Evolutionary conservation across 2,113 vertebrate species (phyloP).

Genomic region (Pteropus alecto): DNA sequence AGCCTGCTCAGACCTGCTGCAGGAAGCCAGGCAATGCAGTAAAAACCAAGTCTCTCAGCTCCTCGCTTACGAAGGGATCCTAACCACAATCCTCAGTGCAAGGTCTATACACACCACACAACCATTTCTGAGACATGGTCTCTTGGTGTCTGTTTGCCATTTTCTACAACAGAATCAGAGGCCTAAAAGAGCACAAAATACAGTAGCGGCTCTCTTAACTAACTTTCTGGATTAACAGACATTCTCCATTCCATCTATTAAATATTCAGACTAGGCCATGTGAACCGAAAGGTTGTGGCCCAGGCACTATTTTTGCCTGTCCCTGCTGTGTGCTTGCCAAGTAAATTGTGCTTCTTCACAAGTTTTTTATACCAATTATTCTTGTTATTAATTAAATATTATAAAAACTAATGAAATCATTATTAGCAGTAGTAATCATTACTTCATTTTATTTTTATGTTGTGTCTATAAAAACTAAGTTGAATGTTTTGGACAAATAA

Average conservation of each 20-base stretch:
- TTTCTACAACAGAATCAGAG: not conserved
- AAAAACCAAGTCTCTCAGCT: not conserved
- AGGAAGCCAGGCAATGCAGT: not conserved
- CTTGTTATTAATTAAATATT: not conserved
- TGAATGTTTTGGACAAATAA: not conserved
- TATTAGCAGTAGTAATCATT: not conserved
- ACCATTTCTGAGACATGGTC: not conserved
- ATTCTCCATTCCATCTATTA: not conserved
- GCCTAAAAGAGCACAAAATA: not conserved
- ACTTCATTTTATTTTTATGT: not conserved
- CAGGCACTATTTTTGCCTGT: not conserved
- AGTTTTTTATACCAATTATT: not conserved
- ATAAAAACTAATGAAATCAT: not conserved
- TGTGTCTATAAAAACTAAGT: not conserved
- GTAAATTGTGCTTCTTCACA: not conserved
- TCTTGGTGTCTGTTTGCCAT: not conserved
- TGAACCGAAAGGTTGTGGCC: not conserved
- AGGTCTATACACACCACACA: not conserved
- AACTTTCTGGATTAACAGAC: not conserved
- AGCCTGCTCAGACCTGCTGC: not conserved
- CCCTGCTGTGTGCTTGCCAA: not conserved
- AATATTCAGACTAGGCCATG: not conserved
- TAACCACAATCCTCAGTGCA: not conserved
- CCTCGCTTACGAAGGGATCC: not conserved
- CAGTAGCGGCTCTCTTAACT: not conserved